Conservation (phyloP, 2,113 vertebrate genomes). For the Diphyllodes magnificus region DNA sequence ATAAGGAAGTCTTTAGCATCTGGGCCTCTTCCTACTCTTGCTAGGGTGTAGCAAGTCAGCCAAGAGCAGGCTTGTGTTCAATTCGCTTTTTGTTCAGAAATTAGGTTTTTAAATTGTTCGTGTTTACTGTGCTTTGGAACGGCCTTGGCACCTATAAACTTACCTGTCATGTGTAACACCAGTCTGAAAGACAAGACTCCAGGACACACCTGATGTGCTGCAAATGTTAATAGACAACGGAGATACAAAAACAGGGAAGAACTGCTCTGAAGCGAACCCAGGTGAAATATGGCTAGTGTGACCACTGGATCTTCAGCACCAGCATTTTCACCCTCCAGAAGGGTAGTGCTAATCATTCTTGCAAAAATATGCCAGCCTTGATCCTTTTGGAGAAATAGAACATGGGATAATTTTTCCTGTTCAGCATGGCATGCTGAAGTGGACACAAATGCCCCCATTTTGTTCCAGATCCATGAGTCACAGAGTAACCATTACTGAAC, state of each 20-base stretch:
- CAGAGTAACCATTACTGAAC: background rate
- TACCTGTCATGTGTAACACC: background rate
- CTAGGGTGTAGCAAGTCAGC: background rate
- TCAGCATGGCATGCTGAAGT: background rate
- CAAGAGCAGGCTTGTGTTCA: background rate
- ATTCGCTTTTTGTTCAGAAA: background rate
- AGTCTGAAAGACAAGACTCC: background rate
- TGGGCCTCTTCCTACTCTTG: background rate
- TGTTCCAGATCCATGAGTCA: background rate
- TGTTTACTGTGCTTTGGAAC: background rate
- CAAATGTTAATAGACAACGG: background rate
- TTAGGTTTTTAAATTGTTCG: background rate
- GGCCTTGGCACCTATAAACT: background rate
- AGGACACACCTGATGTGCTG: background rate
- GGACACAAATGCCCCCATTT: background rate
- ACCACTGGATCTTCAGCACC: background rate
- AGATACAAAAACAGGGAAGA: background rate
- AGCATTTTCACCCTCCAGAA: background rate
- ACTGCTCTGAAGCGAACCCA: background rate
- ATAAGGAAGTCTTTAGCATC: background rate
- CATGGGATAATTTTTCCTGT: background rate
- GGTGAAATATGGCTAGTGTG: background rate
- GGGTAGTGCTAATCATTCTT: background rate
- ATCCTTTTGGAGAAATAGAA: background rate
- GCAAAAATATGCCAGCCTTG: background rate